These are phyloP conservation scores for Automeris io DNA, from an alignment of 2,888 invertebrate species.

Conservation along the genomic window DNA sequence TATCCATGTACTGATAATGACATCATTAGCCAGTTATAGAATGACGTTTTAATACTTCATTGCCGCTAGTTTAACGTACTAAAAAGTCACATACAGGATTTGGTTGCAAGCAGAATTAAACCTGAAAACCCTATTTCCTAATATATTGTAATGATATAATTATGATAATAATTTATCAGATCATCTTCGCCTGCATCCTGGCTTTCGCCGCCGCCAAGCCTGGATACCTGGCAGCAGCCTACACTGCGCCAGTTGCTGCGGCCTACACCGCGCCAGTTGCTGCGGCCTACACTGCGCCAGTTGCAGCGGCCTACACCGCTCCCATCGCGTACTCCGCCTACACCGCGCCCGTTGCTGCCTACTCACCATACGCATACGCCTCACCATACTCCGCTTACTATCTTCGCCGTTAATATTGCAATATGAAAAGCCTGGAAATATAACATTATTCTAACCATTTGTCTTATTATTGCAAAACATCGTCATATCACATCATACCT, in stretches of 20 bases:
- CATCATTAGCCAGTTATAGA: too few relatives aligned
- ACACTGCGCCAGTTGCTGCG: constrained; percentile 37
- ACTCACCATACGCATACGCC: constrained; percentile 34
- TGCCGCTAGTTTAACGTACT: too few relatives aligned
- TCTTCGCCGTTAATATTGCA: constrained; percentile 24
- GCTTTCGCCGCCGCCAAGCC: constrained; percentile 65
- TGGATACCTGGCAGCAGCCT: constrained; percentile 40
- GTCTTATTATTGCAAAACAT: too few relatives aligned
- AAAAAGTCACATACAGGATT: too few relatives aligned
- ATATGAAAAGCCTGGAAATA: neutral
- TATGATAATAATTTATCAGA: too few relatives aligned
- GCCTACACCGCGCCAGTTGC: constrained; percentile 21
- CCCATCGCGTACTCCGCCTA: constrained; percentile 33
- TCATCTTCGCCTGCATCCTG: constrained; percentile 60
- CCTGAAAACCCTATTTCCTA: too few relatives aligned
- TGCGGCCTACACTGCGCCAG: constrained; percentile 32
- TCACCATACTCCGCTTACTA: constrained; percentile 37
- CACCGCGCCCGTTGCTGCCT: constrained; percentile 34
- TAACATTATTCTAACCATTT: neutral
- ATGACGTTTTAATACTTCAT: too few relatives aligned
- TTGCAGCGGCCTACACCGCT: constrained; percentile 29
- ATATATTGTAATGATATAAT: too few relatives aligned
- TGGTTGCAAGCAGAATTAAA: too few relatives aligned
- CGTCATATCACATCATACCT: too few relatives aligned
- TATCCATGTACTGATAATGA: too few relatives aligned